Evolutionary conservation across 2,113 vertebrate genomes (phyloP).

Genomic region (Empidonax traillii): DNA sequence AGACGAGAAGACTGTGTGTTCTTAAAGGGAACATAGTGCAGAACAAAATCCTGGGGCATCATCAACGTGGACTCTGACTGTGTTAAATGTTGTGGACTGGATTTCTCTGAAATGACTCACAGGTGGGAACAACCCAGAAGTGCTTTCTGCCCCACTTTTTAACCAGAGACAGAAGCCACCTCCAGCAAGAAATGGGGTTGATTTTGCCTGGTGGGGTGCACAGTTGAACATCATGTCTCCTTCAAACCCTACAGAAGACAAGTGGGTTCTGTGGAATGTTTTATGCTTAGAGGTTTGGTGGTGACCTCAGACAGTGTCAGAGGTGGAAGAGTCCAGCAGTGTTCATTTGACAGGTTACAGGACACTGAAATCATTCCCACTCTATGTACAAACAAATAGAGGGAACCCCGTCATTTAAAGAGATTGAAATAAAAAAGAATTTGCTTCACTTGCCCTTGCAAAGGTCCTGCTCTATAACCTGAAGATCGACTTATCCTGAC

Average conservation of each 20-base stretch:
- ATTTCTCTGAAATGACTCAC: neutral
- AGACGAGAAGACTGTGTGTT: neutral
- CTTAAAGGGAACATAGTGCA: neutral
- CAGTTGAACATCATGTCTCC: neutral
- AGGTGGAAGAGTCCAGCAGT: neutral
- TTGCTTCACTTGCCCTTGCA: neutral
- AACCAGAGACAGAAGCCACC: neutral
- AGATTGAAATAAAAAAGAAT: neutral
- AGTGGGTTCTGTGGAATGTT: neutral
- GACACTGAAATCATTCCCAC: neutral
- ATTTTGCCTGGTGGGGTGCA: neutral
- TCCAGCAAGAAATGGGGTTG: neutral
- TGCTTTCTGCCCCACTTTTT: neutral
- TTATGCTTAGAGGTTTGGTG: neutral
- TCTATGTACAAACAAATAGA: neutral
- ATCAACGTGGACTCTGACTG: neutral
- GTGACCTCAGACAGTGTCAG: neutral
- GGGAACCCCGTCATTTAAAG: neutral
- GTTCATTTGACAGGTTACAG: neutral
- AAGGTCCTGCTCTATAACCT: neutral
- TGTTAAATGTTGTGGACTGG: neutral
- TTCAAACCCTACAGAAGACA: neutral
- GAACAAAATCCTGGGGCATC: neutral
- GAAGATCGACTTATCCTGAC: neutral
- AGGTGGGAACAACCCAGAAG: neutral